A percentile compares a stretch with the other conserved stretches of the same genome.
Conservation (phyloP, 2,888 invertebrate genomes). For the Microchrysa polita region DNA sequence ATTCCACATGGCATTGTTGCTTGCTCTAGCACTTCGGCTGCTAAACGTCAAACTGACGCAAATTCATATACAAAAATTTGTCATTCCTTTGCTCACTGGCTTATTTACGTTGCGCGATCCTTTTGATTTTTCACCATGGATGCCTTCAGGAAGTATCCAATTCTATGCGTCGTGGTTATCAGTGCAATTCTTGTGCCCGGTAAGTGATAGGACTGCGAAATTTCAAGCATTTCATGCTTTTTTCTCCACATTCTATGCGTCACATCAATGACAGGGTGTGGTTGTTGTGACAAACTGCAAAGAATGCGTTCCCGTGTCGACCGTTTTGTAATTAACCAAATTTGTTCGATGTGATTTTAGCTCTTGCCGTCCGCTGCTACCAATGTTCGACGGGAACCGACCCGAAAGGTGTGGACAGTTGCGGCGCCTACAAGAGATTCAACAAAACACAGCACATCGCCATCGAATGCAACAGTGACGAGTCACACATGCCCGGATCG, state of each 20-base stretch:
- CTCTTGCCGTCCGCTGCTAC: conserved; percentile 82
- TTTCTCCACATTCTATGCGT: neutral
- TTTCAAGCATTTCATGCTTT: neutral
- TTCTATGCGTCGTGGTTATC: neutral
- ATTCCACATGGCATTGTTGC: too few species aligned
- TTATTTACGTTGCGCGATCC: conserved; percentile 13
- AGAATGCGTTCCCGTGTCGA: neutral
- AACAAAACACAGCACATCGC: conserved; percentile 86
- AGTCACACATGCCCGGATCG: conserved; percentile 92
- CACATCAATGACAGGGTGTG: conserved; percentile 23
- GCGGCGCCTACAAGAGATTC: conserved; percentile 89
- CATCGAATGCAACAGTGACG: conserved; percentile 93
- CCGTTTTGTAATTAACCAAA: neutral
- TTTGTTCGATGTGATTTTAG: conserved; percentile 45
- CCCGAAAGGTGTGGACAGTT: conserved; percentile 81
- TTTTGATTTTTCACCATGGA: neutral
- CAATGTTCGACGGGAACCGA: conserved; percentile 92
- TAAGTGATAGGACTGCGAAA: neutral
- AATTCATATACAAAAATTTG: neutral
- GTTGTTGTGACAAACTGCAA: conserved; percentile 2
- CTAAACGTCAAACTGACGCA: conserved; percentile 30
- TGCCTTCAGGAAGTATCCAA: neutral
- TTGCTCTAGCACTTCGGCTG: too few species aligned
- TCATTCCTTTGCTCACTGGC: neutral
- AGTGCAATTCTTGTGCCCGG: conserved; percentile 20